Evolutionary conservation across 1,140 invertebrate genomes (phyloP).

Genomic region (Eulimnadia texana): DNA sequence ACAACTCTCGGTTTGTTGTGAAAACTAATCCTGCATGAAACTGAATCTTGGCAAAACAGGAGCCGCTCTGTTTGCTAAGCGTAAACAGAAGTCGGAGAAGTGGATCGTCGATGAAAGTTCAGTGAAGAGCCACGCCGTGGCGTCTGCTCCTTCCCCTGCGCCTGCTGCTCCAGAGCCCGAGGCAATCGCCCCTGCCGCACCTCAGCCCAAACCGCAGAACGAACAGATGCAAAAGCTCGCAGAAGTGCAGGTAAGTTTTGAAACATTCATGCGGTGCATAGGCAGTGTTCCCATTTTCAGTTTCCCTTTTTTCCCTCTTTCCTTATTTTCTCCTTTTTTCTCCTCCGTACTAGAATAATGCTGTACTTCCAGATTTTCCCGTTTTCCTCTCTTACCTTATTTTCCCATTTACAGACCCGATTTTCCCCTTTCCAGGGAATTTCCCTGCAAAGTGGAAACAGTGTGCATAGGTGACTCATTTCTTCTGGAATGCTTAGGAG

Average conservation of each 20-base stretch:
- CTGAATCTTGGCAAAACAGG: conserved; percentile 33
- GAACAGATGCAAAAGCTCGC: conserved; percentile 37
- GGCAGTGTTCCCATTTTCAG: no score
- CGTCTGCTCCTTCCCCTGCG: conserved; percentile 19
- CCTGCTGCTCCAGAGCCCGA: conserved; percentile 12
- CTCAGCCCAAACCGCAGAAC: conserved; percentile 16
- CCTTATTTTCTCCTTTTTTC: no score
- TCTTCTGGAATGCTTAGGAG: conserved; percentile 30
- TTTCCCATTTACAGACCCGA: no score
- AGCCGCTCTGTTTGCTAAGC: conserved; percentile 71
- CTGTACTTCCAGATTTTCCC: no score
- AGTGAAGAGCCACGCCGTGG: conserved; percentile 26
- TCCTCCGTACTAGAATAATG: no score
- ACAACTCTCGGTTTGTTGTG: neutral
- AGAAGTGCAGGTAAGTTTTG: conserved; percentile 34
- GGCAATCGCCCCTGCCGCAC: conserved; percentile 21
- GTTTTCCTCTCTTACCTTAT: no score
- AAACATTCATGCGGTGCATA: neutral
- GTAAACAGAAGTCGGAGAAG: conserved; percentile 68
- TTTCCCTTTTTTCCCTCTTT: neutral
- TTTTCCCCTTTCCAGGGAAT: no score
- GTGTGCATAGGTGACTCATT: neutral
- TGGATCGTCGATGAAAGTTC: conserved; percentile 67
- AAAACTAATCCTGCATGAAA: neutral
- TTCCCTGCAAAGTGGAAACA: no score